Evolutionary conservation across 2,888 invertebrate species (phyloP), one percentile per base, ranked within the genome.

Genomic region (Fragum fragum): DNA sequence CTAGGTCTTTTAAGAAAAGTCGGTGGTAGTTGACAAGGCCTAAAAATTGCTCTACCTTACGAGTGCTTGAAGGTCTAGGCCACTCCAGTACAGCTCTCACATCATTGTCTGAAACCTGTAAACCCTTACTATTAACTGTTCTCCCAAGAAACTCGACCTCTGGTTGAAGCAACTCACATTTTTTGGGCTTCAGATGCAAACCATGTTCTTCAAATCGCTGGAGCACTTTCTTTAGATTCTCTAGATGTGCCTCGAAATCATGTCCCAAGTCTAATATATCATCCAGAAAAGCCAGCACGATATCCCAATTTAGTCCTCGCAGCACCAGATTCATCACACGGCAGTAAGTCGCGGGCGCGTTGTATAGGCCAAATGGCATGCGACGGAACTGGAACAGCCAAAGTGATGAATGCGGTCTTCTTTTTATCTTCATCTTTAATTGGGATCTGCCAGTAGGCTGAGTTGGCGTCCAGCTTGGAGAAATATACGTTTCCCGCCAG

Each of bases 11-110:
- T 1, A 84, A 52, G 52, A 78, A 76, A 1, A 21, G 29, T n/a
- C 87, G 21, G 68, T 87, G 81, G 55, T 87, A 87, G 36, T 76
- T 80, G n/a, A 72, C 74, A 1, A 88, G 32, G 1, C 88, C 86
- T 21, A 88, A 28, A 53, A 88, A 88, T 14, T 57, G 28, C 28
- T 83, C 70, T 0, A 88, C 71, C 18, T 87, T 79, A 18, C 68
- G 77, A 0, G 66, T 36, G 18, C 21, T 55, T 0, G n/a, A 39
- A 9, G 84, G 84, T 2, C 3, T n/a, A 21, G 80, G 79, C 83
- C 76, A 81, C 0, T 78, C 52, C 14, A 36, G 1, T 3, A 79
- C 76, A 7, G 66, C 59, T 42, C 73, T 16, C 7, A 72, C 68
- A 14, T 76, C 61, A 11, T 63, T 66, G 16, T 52, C 32, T 1